phyloP scores from a whole-genome alignment of 2,797 vertebrate species.

The Phalanger gymnotis region DNA sequence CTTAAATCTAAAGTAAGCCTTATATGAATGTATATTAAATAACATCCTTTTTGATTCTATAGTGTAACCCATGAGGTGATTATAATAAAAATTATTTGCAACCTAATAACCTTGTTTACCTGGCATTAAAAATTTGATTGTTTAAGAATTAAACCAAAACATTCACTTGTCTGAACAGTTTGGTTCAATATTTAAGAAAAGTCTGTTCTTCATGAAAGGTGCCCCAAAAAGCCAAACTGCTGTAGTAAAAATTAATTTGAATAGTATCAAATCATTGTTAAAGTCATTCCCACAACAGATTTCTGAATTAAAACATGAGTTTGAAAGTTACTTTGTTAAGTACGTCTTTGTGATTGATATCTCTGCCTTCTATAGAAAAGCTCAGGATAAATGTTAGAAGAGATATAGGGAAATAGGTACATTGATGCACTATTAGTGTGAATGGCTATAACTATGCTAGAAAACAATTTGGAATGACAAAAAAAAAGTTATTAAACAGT shows the following conservation, averaged over 20 bases:
- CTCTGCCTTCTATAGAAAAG: not conserved
- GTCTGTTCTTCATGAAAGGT: not conserved
- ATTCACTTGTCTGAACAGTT: not conserved
- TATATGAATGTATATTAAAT: not conserved
- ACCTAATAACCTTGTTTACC: not conserved
- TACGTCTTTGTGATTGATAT: not conserved
- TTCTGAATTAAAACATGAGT: not conserved
- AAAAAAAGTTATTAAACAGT: not conserved
- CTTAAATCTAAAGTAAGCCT: not conserved
- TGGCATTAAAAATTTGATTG: not conserved
- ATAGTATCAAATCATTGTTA: not conserved
- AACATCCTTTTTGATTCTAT: not conserved
- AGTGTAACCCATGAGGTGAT: not conserved
- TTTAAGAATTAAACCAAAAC: not conserved
- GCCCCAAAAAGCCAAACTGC: not conserved
- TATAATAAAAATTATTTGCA: not conserved
- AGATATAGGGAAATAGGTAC: not conserved
- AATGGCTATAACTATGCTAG: not conserved
- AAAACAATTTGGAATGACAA: not conserved
- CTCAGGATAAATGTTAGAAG: not conserved
- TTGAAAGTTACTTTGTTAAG: not conserved
- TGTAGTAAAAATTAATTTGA: not conserved
- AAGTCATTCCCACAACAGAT: not conserved
- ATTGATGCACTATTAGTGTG: not conserved
- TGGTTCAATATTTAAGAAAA: not conserved